Base-by-base conservation (phyloP, 1,140 invertebrate species). In the Neodiprion pinetum region DNA sequence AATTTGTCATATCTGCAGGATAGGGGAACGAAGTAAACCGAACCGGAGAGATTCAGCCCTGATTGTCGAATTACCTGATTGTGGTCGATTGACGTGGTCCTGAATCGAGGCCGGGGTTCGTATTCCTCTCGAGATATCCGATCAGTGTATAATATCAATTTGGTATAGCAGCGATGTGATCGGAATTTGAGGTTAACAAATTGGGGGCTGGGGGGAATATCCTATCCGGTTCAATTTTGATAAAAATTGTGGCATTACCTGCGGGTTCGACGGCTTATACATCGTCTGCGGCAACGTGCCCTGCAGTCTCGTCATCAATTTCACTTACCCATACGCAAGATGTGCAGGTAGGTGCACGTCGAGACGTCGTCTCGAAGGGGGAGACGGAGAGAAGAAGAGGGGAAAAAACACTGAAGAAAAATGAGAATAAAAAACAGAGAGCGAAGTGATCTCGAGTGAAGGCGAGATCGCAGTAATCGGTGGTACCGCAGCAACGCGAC, bases 121-220 rank as follows among this genome's bases (percentile, higher is more conserved):
- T 17, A 17, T 61, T 14, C 53, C 53, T 61, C 53, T 17, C 53
- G 11, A 17, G 53, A 17, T 17, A 12, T 61, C 53, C 53, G 53
- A 40, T 40, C 28, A 40, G 28, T 40, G 28, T 40, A 61, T 61
- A 61, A 17, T 14, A 61, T 61, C 53, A 61, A 61, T 61, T 61
- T 61, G 11, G n/a, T 5, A 40, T 0, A 40, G 28, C n/a, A 12
- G 11, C 53, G 53, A 61, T 61, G 53, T 61, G 53, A 61, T 12
- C 53, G 53, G 53, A 61, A 61, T 61, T 17, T 61, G 53, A 61
- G 53, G 53, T 61, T 61, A 61, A 61, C 11, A 61, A 61, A 61
- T 61, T 61, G 28, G 28, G 28, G 28, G 28, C 5, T 9, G n/a
- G 53, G 9, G 53, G 28, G 53, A 61, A 61, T 14, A 61, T 61